Evolutionary conservation across 2,888 invertebrate genomes (phyloP).

Genomic region (Hartigia nigra): DNA sequence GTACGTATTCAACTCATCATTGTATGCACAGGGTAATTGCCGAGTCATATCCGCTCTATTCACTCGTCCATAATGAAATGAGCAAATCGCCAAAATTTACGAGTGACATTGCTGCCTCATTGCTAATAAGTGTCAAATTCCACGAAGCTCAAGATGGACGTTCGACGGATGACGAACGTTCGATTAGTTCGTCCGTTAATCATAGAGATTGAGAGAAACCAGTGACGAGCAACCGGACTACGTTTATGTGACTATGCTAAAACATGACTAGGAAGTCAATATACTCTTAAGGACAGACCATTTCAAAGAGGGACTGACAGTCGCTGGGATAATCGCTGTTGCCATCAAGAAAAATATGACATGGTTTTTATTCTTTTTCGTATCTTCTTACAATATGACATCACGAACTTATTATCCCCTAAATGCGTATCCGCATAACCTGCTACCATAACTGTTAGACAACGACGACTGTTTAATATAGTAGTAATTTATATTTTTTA

Average conservation of each 20-base stretch:
- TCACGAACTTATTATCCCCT: background rate
- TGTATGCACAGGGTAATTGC: background rate
- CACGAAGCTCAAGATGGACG: background rate
- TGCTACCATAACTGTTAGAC: background rate
- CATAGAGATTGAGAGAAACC: background rate
- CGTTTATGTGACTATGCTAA: background rate
- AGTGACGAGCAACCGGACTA: background rate
- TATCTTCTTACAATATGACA: background rate
- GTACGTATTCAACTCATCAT: background rate
- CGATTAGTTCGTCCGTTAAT: conserved; percentile 1
- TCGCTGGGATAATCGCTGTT: background rate
- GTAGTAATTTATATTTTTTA: background rate
- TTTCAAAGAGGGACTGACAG: background rate
- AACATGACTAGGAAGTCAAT: background rate
- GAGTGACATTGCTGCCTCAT: background rate
- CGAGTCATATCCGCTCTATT: background rate
- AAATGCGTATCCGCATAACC: background rate
- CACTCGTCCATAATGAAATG: background rate
- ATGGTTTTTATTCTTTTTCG: background rate
- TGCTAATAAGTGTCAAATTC: conserved; percentile 3
- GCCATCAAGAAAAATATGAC: background rate
- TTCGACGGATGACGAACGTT: background rate
- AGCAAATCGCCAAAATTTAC: background rate
- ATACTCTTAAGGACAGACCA: background rate
- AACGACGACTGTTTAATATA: background rate